These are phyloP conservation scores for Oceanodroma leucorhoa DNA, from an alignment of 2,797 vertebrate species.

Conservation along the genomic window DNA sequence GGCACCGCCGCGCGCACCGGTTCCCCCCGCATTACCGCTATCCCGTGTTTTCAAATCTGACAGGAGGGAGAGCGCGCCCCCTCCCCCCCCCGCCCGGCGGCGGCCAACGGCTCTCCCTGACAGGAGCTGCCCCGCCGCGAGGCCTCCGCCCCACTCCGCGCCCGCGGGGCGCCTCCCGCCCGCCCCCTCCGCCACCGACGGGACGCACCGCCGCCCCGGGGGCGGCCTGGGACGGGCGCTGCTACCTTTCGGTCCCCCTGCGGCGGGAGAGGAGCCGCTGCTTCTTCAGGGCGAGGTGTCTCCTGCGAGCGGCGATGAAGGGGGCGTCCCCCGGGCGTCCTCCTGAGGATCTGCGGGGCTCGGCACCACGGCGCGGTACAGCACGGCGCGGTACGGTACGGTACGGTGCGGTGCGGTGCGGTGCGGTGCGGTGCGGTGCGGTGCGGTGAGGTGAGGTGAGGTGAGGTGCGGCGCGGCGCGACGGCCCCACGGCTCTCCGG, in stretches of 20 bases:
- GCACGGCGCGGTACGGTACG: rapidly evolving
- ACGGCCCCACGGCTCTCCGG: not conserved
- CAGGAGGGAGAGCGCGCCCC: not conserved
- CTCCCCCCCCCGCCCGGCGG: no score
- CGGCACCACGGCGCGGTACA: not conserved
- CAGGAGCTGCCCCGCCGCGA: not conserved
- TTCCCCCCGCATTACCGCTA: not conserved
- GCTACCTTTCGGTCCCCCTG: not conserved
- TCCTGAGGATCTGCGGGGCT: not conserved
- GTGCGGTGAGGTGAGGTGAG: rapidly evolving
- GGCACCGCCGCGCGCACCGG: not conserved
- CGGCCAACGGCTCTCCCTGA: not conserved
- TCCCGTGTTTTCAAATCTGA: not conserved
- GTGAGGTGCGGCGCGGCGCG: not conserved
- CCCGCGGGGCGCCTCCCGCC: not conserved
- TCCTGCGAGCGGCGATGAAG: not conserved
- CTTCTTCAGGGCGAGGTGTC: not conserved
- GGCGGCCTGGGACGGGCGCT: not conserved
- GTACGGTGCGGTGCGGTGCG: rapidly evolving
- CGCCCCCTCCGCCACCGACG: not conserved
- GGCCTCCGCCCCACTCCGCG: not conserved
- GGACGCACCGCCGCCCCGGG: no score
- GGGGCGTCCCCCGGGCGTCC: no score
- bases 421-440: rapidly evolving
- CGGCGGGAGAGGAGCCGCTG: not conserved